Conservation (phyloP, 1,140 invertebrate species). For the Lysiphlebus fabarum region DNA sequence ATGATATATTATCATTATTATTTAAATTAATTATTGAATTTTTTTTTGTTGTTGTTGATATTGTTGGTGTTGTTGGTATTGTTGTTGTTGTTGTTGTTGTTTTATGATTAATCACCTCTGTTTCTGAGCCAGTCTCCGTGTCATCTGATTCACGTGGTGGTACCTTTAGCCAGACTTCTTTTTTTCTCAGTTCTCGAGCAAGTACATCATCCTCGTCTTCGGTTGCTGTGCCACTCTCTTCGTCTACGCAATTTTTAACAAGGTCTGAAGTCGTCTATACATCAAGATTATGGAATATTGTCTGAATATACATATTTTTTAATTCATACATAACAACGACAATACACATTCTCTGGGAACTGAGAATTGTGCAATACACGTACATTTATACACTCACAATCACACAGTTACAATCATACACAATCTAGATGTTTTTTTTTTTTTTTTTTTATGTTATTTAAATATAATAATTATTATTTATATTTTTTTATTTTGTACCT, state of each 20-base stretch:
- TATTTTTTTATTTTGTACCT: constrained; percentile 20
- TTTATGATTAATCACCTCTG: constrained; percentile 61
- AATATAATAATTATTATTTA: constrained; percentile 1
- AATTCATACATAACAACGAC: constrained; percentile 27
- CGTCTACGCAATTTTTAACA: constrained; percentile 55
- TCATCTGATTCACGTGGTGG: constrained; percentile 57
- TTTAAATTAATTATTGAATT: background rate
- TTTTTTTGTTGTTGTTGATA: too few relatives aligned
- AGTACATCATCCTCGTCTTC: constrained; percentile 70
- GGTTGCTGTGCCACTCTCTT: constrained; percentile 69
- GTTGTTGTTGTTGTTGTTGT: background rate
- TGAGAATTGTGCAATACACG: constrained; percentile 1
- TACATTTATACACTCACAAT: too few relatives aligned
- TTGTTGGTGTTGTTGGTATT: too few relatives aligned
- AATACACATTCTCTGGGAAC: constrained; percentile 2
- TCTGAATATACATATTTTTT: constrained; percentile 30
- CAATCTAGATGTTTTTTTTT: constrained; percentile 17
- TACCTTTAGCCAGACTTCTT: constrained; percentile 67
- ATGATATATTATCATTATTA: constrained; percentile 4
- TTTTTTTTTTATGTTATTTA: constrained; percentile 15
- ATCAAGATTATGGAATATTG: constrained; percentile 29
- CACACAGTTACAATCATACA: too few relatives aligned
- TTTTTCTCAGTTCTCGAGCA: constrained; percentile 61
- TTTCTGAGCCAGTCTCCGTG: constrained; percentile 70
- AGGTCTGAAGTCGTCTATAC: constrained; percentile 44